Evolutionary conservation across 2,113 vertebrate species (phyloP).

Genomic region (Hipposideros armiger): DNA sequence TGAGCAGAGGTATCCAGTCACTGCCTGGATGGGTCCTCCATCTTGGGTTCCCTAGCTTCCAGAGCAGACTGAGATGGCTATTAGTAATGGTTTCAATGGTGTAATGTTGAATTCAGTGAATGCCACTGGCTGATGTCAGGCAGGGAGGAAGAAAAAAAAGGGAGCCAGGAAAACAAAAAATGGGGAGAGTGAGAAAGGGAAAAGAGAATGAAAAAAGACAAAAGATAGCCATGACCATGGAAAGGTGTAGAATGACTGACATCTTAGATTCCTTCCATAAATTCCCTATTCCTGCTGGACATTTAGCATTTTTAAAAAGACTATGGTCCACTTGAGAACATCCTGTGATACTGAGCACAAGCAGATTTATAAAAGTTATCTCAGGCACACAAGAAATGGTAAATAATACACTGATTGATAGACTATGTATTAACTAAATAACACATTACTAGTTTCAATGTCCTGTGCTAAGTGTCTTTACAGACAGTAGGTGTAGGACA

Average conservation of each 20-base stretch:
- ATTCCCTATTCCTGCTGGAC: background rate
- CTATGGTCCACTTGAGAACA: slow-evolving; percentile 7
- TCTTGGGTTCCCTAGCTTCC: background rate
- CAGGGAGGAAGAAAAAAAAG: slow-evolving; percentile 24
- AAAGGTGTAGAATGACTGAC: background rate
- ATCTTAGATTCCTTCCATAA: background rate
- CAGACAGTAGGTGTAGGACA: background rate
- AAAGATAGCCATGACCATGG: background rate
- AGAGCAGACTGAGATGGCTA: background rate
- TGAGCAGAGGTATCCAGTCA: background rate
- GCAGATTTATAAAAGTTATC: background rate
- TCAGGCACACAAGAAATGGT: background rate
- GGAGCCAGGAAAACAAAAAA: background rate
- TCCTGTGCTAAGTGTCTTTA: background rate
- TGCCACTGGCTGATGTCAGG: background rate
- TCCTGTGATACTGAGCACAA: background rate
- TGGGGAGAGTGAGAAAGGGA: background rate
- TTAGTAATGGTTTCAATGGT: too few relatives aligned
- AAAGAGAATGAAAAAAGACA: background rate
- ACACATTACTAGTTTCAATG: background rate
- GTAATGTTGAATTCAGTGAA: background rate
- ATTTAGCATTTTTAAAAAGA: slow-evolving; percentile 33
- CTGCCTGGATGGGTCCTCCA: background rate
- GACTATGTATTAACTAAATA: background rate
- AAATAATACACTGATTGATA: background rate